Evolutionary conservation across 2,888 invertebrate genomes (phyloP).

Genomic region (Oscheius sp.): DNA sequence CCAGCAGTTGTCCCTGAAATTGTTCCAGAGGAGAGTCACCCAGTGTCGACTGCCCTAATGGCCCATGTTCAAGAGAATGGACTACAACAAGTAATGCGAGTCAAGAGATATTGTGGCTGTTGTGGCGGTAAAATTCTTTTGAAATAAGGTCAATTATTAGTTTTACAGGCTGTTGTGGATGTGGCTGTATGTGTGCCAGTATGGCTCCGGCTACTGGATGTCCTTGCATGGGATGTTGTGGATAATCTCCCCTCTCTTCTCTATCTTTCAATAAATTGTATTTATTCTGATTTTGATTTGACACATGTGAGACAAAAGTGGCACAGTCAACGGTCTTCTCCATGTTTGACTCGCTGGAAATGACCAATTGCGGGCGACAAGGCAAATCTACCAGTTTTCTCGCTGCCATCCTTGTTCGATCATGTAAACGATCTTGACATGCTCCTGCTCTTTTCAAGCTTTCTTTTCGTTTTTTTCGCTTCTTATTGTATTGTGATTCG

Average conservation of each 20-base stretch:
- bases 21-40: background rate
- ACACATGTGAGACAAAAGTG: no score
- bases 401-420: no score
- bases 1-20: conserved; percentile 3
- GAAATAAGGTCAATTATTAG: background rate
- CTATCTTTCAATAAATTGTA: conserved; percentile 15
- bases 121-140: conserved; percentile 4
- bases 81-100: conserved; percentile 10
- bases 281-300: background rate
- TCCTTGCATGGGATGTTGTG: conserved; percentile 26
- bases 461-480: no score
- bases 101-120: conserved; percentile 12
- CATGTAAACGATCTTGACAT: no score
- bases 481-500: no score
- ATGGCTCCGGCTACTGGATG: background rate
- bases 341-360: no score
- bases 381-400: no score
- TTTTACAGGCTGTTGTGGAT: conserved; percentile 16
- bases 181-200: conserved; percentile 18
- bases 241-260: no score
- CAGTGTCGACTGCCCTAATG: conserved; percentile 20
- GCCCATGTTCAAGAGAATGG: conserved; percentile 17
- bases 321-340: no score
- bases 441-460: no score
- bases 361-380: no score